Evolutionary conservation across 1,140 invertebrate genomes (phyloP).

Genomic region (Ylistrum balloti): DNA sequence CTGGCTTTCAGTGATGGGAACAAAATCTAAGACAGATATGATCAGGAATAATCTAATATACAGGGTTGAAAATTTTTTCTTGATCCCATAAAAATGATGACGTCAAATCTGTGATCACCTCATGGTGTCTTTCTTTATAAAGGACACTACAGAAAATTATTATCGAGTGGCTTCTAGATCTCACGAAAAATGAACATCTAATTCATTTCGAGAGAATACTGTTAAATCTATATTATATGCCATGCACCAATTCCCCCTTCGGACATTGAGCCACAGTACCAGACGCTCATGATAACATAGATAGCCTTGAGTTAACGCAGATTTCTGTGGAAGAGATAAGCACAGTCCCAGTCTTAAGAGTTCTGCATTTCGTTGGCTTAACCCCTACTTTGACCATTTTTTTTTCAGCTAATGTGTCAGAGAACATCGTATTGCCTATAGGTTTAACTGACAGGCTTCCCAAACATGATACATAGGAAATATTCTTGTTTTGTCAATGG

Average conservation of each 20-base stretch:
- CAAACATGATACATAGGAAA: neutral
- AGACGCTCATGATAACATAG: neutral
- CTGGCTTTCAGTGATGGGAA: too few species aligned
- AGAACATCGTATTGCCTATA: neutral
- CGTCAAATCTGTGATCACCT: neutral
- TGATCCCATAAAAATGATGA: too few species aligned
- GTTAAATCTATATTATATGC: constrained; percentile 14
- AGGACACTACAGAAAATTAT: neutral
- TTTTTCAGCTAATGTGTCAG: neutral
- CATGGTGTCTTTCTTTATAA: neutral
- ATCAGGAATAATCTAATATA: too few species aligned
- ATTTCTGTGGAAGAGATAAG: neutral
- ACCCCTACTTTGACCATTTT: neutral
- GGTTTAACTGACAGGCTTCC: neutral
- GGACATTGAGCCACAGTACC: neutral
- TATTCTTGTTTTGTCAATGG: neutral
- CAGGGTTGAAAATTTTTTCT: too few species aligned
- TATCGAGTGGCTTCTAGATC: neutral
- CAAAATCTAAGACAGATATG: too few species aligned
- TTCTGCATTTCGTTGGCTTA: neutral
- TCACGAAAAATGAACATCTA: neutral
- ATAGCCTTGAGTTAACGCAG: constrained; percentile 6
- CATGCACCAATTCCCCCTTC: neutral
- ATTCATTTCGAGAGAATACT: neutral
- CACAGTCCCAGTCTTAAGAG: neutral